Evolutionary conservation across 1,140 invertebrate species (phyloP), one percentile per base, ranked within the genome.

Genomic region (Drosophila tsacasi): DNA sequence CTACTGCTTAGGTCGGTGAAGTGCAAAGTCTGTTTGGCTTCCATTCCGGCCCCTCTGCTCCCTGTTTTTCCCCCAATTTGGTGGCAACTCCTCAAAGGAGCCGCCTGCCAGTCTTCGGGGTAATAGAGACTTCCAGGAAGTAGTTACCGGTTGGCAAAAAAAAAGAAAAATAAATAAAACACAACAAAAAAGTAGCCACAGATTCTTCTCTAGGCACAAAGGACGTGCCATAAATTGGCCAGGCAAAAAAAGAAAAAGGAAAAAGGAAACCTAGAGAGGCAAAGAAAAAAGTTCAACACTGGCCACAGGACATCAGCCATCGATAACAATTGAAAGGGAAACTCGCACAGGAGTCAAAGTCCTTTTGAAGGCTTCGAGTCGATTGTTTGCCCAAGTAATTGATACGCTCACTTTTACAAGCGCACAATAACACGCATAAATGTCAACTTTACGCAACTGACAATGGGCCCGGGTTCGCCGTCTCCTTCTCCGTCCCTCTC

Each of bases 381-480:
- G 78, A 85, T 89, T 89, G 85, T 89, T 89, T 89, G 85, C 42
- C 81, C 64, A 85, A 90, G 85, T 90, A 90, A 90, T 90, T 89
- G 85, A 89, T 90, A 90, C 81, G 85, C 84, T 89, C 84, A 77
- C 63, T 89, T 69, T 83, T 69, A 54, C 37, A 58, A 39, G 46
- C 32, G 25, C 66, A 68, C 83, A 85, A 86, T 78, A 75, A 86
- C 75, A 78, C 78, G 79, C 76, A 86, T 83, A 79, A 86, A 86
- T 86, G 83, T 87, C 83, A 86, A 86, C 79, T 86, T 86, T 77
- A 79, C 78, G 83, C 78, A 79, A 86, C 83, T 86, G 83, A 73
- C 78, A 81, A 77, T 76, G 66, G 15, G 49, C 19, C 66, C 15
- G 60, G 42, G 47, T 37, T 55, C 19, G 61, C 5, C 25, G 13